phyloP scores from a whole-genome alignment of 92 coral and sea anemone genomes.

The Micromussa lordhowensis region DNA sequence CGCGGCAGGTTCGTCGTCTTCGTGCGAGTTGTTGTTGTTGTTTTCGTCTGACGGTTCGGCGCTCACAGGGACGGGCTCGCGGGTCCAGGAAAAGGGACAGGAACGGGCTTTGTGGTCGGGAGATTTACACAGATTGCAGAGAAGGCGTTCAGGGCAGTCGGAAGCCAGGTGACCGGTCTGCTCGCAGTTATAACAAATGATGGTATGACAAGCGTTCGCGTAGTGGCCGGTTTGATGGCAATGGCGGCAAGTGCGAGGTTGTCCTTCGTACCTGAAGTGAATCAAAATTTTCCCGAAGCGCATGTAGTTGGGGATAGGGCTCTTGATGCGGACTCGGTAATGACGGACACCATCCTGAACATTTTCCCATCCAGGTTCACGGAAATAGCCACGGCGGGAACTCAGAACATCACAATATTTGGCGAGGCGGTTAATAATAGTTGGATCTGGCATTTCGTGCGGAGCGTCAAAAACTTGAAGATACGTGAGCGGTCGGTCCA shows the following conservation, averaged over 20 bases:
- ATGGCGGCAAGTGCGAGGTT: conserved; percentile 8
- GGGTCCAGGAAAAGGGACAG: too few relatives aligned
- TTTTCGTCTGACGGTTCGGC: too few relatives aligned
- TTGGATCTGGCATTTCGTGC: conserved; percentile 24
- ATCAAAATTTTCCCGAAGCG: conserved; percentile 1
- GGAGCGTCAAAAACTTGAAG: conserved; percentile 28
- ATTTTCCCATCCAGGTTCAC: not conserved
- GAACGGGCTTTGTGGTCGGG: too few relatives aligned
- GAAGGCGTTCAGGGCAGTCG: too few relatives aligned
- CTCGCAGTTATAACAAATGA: conserved; percentile 24
- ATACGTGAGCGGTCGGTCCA: conserved; percentile 13
- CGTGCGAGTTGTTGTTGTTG: too few relatives aligned
- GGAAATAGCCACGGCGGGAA: not conserved
- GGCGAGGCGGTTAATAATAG: not conserved
- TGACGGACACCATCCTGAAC: conserved; percentile 1
- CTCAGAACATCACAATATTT: not conserved
- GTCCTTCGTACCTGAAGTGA: conserved; percentile 8
- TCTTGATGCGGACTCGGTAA: not conserved
- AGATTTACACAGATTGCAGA: too few relatives aligned
- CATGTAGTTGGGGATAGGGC: conserved; percentile 19
- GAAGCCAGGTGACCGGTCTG: conserved; percentile 32
- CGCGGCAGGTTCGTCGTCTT: too few relatives aligned
- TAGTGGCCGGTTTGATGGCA: conserved; percentile 35
- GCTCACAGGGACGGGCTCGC: too few relatives aligned
- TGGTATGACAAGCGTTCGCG: conserved; percentile 1